Base-by-base conservation (phyloP, 2,797 vertebrate genomes). In the Gymnocypris eckloni region DNA sequence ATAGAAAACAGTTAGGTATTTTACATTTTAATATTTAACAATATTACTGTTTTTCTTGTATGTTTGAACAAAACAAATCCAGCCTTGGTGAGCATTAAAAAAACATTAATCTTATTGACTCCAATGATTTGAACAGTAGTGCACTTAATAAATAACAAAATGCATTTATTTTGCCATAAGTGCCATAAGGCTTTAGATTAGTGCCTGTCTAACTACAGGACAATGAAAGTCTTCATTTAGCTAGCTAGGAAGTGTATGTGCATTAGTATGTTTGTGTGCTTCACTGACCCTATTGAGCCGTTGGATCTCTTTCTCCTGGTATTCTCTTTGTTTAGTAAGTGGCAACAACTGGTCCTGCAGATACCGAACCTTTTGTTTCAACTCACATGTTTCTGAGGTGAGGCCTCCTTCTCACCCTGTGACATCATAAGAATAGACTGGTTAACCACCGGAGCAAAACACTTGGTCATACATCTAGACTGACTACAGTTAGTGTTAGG, bases 231-330 rank as follows among this genome's bases (percentile, higher is more conserved):
- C 7, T 11, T 50, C 37, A 25, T 56, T 77, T 8, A 45, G 20
- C 41, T 33, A 56, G 45, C 39, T 70, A 39, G 33, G 10, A 41
- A 45, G 71, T 61, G 8, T 66, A 50, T 48, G 61, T 33, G 79
- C 9, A 48, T 67, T 37, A 37, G 15, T 37, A 37, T 37, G 28
- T 13, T 6, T 56, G 82, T 50, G 56, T 50, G n/a, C 25, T 54
- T 75, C 28, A 54, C 89, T 52, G 67, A 98, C 98, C 95, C 98
- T 96, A 92, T 99, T 99, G 83, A 99, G 96, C 59, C 98, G 94
- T 86, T 98, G 97, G 91, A 99, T 99, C 95, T 99, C 98, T 90
- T 97, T 98, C 89, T 99, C 98, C 93, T 99, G 98, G 93, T 98
- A 99, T 52, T 99, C 98, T 15, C 97, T 94, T 92, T 99, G 98